Evolutionary conservation across 2,888 invertebrate species (phyloP), one percentile per base, ranked within the genome.

Genomic region (Schizaphis graminum): DNA sequence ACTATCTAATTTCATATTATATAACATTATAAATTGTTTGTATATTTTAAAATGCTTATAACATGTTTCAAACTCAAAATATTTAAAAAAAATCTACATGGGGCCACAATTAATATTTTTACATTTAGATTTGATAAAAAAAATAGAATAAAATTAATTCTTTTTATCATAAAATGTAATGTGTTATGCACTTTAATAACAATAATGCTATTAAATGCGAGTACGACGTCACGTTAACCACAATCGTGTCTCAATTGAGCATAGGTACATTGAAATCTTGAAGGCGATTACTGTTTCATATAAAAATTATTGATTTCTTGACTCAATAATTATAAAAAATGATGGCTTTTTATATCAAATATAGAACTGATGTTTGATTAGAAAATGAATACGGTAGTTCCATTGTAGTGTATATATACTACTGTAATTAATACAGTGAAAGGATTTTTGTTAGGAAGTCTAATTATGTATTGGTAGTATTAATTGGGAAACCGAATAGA

Each of bases 401-500:
- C 21, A 85, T 47, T 47, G 44, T 21, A 11, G 35, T 67, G 26
- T 35, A 49, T 61, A 21, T 56, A 67, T 44, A 67, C 77, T 35
- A 35, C 8, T 77, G 35, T 77, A 85, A 57, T 92, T 77, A 92
- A 84, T 16, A 35, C 4, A 85, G 89, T 90, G 89, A 93, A 93
- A 93, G 85, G 85, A 56, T 44, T 88, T 67, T 35, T 56, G 28
- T 61, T 35, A 56, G 53, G 44, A 89, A 77, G 44, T 84, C 3
- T n/a, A 35, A 49, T 88, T 67, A 28, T 92, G 10, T 89, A 84
- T 49, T 56, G 57, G 11, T 88, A 67, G 24, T 57, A 93, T 84
- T 26, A 89, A 89, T 84, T 93, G 77, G 56, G 84, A 93, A 93
- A 93, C 47, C 56, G 89, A 93, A 93, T 53, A 44, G 53, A 53